phyloP scores from a whole-genome alignment of 1,140 invertebrate genomes.

The Drosophila navojoa region DNA sequence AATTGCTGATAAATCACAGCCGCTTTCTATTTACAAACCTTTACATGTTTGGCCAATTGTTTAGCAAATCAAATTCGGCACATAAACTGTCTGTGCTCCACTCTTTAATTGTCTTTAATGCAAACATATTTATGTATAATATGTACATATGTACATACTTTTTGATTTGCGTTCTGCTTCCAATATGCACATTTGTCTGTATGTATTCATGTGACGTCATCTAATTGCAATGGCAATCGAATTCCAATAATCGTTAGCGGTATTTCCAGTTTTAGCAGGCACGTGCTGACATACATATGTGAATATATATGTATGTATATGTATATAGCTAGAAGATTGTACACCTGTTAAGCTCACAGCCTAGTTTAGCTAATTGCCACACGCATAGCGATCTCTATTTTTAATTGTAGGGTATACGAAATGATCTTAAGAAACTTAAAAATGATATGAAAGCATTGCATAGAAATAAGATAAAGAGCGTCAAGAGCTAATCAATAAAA shows the following conservation, averaged over 20 bases:
- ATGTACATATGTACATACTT: too few relatives aligned
- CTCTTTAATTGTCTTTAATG: too few relatives aligned
- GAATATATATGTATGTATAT: too few relatives aligned
- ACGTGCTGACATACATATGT: constrained; percentile 16
- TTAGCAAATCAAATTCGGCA: constrained; percentile 16
- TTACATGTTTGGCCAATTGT: constrained; percentile 19
- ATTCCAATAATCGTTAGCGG: constrained; percentile 13
- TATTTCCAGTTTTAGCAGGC: constrained; percentile 15
- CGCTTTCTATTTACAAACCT: constrained; percentile 52
- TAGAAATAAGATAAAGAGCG: too few relatives aligned
- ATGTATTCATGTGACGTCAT: constrained; percentile 22
- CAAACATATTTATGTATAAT: too few relatives aligned
- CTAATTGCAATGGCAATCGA: constrained; percentile 19
- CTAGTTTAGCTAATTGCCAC: constrained; percentile 1
- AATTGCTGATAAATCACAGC: constrained; percentile 51
- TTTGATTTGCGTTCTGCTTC: background rate
- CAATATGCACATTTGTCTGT: background rate
- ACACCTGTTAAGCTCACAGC: constrained; percentile 8
- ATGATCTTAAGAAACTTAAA: too few relatives aligned
- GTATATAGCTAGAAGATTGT: background rate
- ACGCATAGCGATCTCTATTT: constrained; percentile 17
- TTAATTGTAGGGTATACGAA: too few relatives aligned
- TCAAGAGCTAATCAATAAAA: background rate
- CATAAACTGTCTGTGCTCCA: background rate
- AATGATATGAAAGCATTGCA: too few relatives aligned